phyloP scores from a whole-genome alignment of 2,113 vertebrate species.

The Protobothrops mucrosquamatus region DNA sequence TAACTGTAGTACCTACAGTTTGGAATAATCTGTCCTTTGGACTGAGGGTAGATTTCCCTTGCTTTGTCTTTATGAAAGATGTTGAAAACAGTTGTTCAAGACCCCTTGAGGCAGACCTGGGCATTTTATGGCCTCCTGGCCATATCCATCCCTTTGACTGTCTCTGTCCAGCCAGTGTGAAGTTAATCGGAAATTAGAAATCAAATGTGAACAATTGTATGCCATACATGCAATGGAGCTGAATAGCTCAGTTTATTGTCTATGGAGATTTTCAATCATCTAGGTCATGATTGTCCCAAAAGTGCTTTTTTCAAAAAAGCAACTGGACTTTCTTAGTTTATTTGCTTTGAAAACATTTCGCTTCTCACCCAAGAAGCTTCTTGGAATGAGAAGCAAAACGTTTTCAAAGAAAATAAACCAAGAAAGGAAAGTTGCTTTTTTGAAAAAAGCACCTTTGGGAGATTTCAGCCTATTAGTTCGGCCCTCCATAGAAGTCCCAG shows the following conservation, averaged over 20 bases:
- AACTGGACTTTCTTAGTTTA: not conserved
- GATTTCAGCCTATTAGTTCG: not conserved
- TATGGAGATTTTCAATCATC: not conserved
- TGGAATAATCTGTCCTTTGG: too few relatives aligned
- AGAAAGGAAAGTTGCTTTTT: not conserved
- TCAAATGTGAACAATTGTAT: too few relatives aligned
- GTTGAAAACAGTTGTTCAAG: too few relatives aligned
- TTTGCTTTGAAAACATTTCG: not conserved
- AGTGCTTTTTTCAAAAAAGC: not conserved
- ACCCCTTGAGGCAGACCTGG: too few relatives aligned
- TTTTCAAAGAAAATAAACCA: not conserved
- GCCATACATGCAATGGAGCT: not conserved
- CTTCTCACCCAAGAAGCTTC: not conserved
- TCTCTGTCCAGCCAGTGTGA: too few relatives aligned
- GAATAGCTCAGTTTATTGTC: not conserved
- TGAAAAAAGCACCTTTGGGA: not conserved
- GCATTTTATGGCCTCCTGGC: too few relatives aligned
- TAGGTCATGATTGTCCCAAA: not conserved
- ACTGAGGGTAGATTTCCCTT: too few relatives aligned
- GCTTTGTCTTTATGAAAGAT: too few relatives aligned
- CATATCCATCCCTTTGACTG: too few relatives aligned
- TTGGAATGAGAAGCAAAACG: not conserved
- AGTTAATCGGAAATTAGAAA: too few relatives aligned
- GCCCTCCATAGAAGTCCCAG: not conserved
- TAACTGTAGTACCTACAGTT: too few relatives aligned